Percentiles rank a stretch among this genome's conserved stretches.
phyloP scores from a whole-genome alignment of 2,113 vertebrate genomes.

The Paracanthobrama guichenoti region DNA sequence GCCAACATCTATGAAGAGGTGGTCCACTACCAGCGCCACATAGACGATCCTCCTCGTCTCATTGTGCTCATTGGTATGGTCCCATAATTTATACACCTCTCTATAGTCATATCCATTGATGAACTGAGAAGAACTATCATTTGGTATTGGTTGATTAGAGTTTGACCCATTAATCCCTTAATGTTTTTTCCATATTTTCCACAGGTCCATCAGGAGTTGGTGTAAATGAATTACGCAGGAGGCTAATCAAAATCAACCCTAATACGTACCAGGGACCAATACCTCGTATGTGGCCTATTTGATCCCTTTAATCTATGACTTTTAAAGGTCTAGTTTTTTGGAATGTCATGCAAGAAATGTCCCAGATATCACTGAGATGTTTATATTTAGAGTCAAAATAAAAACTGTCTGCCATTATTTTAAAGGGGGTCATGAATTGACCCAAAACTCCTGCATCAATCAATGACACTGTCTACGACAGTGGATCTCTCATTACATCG shows the following conservation, averaged over 20 bases:
- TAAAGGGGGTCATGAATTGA: too few species aligned
- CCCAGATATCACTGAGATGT: neutral
- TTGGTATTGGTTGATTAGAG: neutral
- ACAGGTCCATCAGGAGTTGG: slow-evolving; percentile 91
- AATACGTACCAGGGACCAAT: slow-evolving; percentile 82
- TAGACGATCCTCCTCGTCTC: slow-evolving; percentile 78
- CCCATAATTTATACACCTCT: too few species aligned
- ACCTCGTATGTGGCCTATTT: slow-evolving; percentile 78
- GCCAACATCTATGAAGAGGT: slow-evolving; percentile 87
- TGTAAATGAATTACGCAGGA: slow-evolving; percentile 85
- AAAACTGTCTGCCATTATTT: too few species aligned
- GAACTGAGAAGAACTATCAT: neutral
- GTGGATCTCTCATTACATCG: too few species aligned
- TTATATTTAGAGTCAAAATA: too few species aligned
- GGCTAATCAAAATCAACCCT: slow-evolving; percentile 83
- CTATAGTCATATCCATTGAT: neutral
- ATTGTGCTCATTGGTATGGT: slow-evolving; percentile 85
- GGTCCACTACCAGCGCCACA: slow-evolving; percentile 80
- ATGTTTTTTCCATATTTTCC: neutral
- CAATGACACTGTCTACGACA: too few species aligned
- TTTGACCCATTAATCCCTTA: neutral
- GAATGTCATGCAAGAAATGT: neutral
- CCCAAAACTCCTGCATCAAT: too few species aligned
- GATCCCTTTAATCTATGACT: neutral
- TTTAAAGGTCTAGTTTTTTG: neutral